phyloP scores from a whole-genome alignment of 2,113 vertebrate genomes.

The Brachyhypopomus occidentalis region DNA sequence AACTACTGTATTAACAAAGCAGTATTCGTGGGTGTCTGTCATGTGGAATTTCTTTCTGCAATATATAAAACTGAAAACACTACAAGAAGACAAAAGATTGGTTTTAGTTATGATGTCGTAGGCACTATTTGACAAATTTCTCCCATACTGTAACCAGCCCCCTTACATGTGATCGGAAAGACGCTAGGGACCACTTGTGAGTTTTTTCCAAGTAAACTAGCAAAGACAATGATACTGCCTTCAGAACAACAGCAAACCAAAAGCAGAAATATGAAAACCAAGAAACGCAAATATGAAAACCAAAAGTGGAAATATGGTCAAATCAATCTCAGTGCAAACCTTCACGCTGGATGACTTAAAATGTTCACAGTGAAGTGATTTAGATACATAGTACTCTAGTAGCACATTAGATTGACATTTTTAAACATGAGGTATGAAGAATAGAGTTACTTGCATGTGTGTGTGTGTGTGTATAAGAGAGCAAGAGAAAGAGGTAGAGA shows the following conservation, averaged over 20 bases:
- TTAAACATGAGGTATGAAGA: too few relatives aligned
- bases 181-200: not conserved
- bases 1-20: constrained; percentile 12
- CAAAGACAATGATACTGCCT: constrained; percentile 10
- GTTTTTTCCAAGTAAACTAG: constrained; percentile 17
- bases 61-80: constrained; percentile 6
- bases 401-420: too few relatives aligned
- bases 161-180: constrained; percentile 1
- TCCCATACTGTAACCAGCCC: constrained; percentile 29
- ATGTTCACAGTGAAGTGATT: too few relatives aligned
- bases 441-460: constrained; percentile 39
- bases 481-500: too few relatives aligned
- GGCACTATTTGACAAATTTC: constrained; percentile 30
- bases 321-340: too few relatives aligned
- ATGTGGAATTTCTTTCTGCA: constrained; percentile 40
- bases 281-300: too few relatives aligned
- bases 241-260: not conserved
- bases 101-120: constrained; percentile 32
- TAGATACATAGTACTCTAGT: too few relatives aligned
- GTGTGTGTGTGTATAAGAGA: constrained; percentile 51
- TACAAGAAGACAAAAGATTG: not conserved
- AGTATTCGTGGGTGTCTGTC: constrained; percentile 15
- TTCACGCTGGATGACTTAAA: too few relatives aligned
- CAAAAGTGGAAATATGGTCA: not conserved
- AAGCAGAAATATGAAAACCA: not conserved